Evolutionary conservation across 1,140 invertebrate genomes (phyloP), one percentile per base, ranked within the genome.

Genomic region (Eriocheir sinensis): DNA sequence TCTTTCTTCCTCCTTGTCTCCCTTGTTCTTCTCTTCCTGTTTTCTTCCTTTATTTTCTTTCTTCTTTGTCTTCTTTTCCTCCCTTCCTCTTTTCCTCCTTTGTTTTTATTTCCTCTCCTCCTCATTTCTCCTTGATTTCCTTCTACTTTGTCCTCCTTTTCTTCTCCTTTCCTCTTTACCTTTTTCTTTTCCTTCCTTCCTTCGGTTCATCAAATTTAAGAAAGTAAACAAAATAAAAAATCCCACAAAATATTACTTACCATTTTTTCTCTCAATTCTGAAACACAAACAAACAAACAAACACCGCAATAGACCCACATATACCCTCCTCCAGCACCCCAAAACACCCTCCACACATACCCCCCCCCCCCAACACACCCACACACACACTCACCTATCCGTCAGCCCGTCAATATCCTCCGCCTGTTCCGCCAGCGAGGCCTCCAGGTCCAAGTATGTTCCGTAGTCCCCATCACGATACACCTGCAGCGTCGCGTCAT

Each of bases 381-480:
- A 3, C 36, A 15, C 86, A 2, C 21, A 32, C 21, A 98, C 98
- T 98, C 97, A 99, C 99, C 98, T 99, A 96, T 98, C 98, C 96
- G 98, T 98, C 96, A 99, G 98, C 95, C 98, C 99, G 96, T 99
- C 99, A 96, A 99, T 98, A 96, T 99, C 99, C 96, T 99, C 99
- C 95, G 98, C 98, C 96, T 99, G 99, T 97, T 99, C 99, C 96
- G 98, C 98, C 96, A 99, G 98, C 48, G 99, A 98, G 36, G 98
- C 98, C 96, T 99, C 99, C 96, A 99, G 97, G 97, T 99, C 99
- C 97, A 99, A 97, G 97, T 99, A 99, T 89, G 98, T 98, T n/a
- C 99, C 99, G 97, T 98, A 99, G 97, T 99, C 99, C 95, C 99
- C 98, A 97, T 99, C 99, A 97, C 99, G 98, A 97, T 99, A 99